Base-by-base conservation (phyloP, 2,113 vertebrate genomes). In the Cisticola juncidis region DNA sequence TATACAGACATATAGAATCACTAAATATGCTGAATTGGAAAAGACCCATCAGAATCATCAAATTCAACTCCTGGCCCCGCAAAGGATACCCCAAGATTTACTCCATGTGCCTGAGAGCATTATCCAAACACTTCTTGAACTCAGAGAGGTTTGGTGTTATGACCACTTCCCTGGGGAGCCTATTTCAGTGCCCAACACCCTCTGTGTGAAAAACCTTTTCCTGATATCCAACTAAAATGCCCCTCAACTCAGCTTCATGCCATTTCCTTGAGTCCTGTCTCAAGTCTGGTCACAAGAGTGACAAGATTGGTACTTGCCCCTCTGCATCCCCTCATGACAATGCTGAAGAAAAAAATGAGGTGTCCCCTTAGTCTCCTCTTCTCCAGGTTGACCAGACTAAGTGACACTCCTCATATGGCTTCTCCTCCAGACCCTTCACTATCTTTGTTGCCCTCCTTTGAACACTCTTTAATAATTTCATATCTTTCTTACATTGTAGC, bases 251-350 rank as follows among this genome's bases (percentile, higher is more conserved):
- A 51, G 26, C 6, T 51, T 60, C 53, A 44, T 14, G 33, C 22
- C 21, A 33, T 51, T 86, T 51, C 31, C 26, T 51, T 8, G 11
- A 77, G 31, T 58, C 31, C 25, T 58, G 62, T 36, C 36, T 68
- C n/a, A n/a, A n/a, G n/a, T n/a, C 17, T 0, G 1, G 36, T 58
- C 72, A 51, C 3, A 4, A 22, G 61, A 51, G 36, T 31, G 36
- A 68, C 2, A 6, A 68, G 33, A 68, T 42, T 2, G 2, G 17
- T 51, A 36, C 14, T 22, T 36, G 14, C 6, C 3, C 36, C 26
- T 36, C 36, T 60, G 45, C 45, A 51, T 36, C 5, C 31, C 53
- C 17, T 42, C 26, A 51, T 44, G 22, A 58, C 7, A 86, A 68
- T 36, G 9, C 0, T 33, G 14, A 76, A 58, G 31, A 51, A 11